phyloP scores from a whole-genome alignment of 1,140 invertebrate species.

The Choristoneura fumiferana region DNA sequence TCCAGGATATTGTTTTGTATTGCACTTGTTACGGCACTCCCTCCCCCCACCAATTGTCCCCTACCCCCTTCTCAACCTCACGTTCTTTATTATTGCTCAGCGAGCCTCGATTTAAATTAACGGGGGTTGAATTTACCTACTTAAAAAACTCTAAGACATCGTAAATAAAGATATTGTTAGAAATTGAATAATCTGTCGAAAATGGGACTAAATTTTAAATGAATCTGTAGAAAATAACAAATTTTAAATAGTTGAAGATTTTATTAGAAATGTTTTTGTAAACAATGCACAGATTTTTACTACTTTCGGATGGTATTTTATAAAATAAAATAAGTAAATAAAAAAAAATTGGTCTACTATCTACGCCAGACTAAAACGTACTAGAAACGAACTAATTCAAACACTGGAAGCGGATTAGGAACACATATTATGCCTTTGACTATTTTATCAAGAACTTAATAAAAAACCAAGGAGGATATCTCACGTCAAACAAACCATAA shows the following conservation, averaged over 20 bases:
- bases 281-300: too few relatives aligned
- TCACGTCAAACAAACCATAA: conserved; percentile 20
- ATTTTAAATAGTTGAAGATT: too few relatives aligned
- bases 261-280: too few relatives aligned
- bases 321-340: too few relatives aligned
- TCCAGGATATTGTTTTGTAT: conserved; percentile 37
- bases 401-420: not conserved
- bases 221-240: too few relatives aligned
- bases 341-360: too few relatives aligned
- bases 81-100: conserved; percentile 11
- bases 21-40: conserved; percentile 29
- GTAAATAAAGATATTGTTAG: too few relatives aligned
- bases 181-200: too few relatives aligned
- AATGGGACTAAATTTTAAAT: too few relatives aligned
- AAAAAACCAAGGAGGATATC: conserved; percentile 24
- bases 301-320: too few relatives aligned
- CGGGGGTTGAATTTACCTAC: too few relatives aligned
- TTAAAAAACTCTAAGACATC: too few relatives aligned
- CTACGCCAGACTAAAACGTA: not conserved
- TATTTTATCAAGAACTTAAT: conserved; percentile 23
- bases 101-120: conserved; percentile 1
- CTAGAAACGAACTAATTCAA: not conserved
- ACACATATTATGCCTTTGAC: conserved; percentile 8
- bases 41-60: conserved; percentile 6
- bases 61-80: conserved; percentile 1